Base-by-base conservation (phyloP, 2,797 vertebrate genomes). In the Meda fulgida region DNA sequence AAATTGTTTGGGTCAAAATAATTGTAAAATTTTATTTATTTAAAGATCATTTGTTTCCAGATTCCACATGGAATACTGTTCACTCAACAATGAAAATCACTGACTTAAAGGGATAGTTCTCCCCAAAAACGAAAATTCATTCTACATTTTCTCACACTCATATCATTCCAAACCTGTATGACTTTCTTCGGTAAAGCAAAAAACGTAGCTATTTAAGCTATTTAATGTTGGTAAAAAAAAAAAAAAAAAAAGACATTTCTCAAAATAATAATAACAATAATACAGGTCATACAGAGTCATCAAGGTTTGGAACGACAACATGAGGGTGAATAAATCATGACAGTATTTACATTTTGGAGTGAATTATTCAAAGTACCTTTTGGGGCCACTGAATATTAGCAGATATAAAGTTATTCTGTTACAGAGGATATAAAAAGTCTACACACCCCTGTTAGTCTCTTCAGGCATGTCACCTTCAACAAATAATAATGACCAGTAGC, bases 391-490 rank as follows among this genome's bases (percentile, higher is more conserved):
- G n/a, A 26, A 26, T 29, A 46, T 72, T 29, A 31, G 14, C 29
- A 31, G 7, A 72, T 16, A 29, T 46, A 16, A 34, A 38, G 5
- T 75, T 53, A 29, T 51, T 51, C 18, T 53, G 9, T 75, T 86
- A 18, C 29, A 65, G 26, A 8, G 7, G 2, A 18, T 7, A 18
- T 18, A 31, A 29, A 65, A 65, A 16, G 60, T 63, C 26, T 55
- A 63, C 14, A n/a, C 23, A 7, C 26, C 60, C 58, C 14, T 51
- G 46, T 73, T 86, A 58, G 72, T 81, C 84, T 66, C 26, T 78
- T 83, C 38, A 81, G 7, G n/a, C 18, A 36, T 55, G 65, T 79
- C 58, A 70, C 67, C n/a, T 70, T 85, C 6, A 31, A 66, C 40
- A 79, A 75, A 75, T 19, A 73, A 73, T 34, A 75, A 79, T 9